Conservation (phyloP, 2,888 invertebrate species). For the Agrotis segetum region DNA sequence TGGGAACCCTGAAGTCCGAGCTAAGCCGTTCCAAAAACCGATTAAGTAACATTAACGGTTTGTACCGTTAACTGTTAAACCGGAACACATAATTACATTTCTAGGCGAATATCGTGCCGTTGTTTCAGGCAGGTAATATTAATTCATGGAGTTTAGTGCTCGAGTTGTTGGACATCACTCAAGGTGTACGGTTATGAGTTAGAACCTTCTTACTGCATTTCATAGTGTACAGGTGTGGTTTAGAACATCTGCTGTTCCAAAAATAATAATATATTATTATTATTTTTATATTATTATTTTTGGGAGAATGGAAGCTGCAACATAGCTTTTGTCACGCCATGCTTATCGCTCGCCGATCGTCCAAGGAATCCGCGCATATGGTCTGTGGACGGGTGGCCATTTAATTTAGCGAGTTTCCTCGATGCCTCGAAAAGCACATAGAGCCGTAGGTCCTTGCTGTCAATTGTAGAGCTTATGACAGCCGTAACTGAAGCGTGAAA, state of each 20-base stretch:
- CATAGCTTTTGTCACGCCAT: not conserved
- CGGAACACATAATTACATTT: slow-evolving; percentile 77
- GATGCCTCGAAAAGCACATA: too few species aligned
- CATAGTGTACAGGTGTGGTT: not conserved
- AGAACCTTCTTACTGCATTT: not conserved
- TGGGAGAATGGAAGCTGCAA: not conserved
- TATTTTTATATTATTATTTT: too few species aligned
- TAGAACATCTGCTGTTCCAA: not conserved
- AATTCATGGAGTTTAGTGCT: slow-evolving; percentile 76
- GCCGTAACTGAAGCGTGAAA: too few species aligned
- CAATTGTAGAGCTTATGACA: too few species aligned
- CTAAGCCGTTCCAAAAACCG: slow-evolving; percentile 61
- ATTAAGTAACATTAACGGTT: slow-evolving; percentile 76
- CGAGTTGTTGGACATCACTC: slow-evolving; percentile 58
- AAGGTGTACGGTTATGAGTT: slow-evolving; percentile 66
- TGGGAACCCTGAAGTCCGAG: slow-evolving; percentile 34
- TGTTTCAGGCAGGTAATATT: slow-evolving; percentile 69
- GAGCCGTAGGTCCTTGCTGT: too few species aligned
- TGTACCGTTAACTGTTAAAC: slow-evolving; percentile 75
- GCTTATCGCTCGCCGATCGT: too few species aligned
- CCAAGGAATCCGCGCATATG: too few species aligned
- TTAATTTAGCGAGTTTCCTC: too few species aligned
- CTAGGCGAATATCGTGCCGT: slow-evolving; percentile 72
- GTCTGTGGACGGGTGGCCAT: too few species aligned
- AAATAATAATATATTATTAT: too few species aligned